These are phyloP conservation scores for Ischnura elegans DNA, from an alignment of 2,888 invertebrate genomes.

Conservation along the genomic window DNA sequence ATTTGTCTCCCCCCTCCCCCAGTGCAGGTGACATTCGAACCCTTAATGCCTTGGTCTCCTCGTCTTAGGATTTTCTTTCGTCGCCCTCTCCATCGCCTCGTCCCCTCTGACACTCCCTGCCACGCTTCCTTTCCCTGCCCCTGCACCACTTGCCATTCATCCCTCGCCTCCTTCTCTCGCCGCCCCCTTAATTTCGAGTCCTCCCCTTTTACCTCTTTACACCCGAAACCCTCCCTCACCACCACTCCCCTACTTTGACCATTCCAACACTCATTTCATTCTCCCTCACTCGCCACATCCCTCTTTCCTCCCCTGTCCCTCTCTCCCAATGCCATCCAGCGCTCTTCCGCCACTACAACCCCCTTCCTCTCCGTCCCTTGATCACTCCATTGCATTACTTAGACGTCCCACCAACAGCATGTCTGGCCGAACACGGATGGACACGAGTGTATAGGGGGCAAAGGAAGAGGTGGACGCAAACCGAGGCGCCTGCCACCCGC, in stretches of 20 bases:
- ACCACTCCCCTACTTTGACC: background rate
- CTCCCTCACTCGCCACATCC: background rate
- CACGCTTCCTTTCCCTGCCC: background rate
- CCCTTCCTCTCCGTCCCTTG: background rate
- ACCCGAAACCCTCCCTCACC: background rate
- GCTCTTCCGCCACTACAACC: background rate
- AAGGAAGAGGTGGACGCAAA: background rate
- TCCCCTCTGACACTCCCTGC: background rate
- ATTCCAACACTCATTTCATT: background rate
- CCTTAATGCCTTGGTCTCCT: background rate
- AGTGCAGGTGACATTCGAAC: background rate
- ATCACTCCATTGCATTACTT: constrained; percentile 31
- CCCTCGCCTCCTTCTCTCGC: background rate
- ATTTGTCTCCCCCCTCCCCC: constrained; percentile 1
- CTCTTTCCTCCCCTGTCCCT: background rate
- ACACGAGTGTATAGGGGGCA: background rate
- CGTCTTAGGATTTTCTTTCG: background rate
- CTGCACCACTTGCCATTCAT: background rate
- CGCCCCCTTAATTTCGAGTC: constrained; percentile 33
- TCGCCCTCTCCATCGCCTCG: no score
- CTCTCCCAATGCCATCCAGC: background rate
- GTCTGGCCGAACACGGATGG: background rate
- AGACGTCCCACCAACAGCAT: constrained; percentile 18
- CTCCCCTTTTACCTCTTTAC: background rate
- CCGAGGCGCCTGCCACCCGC: no score